Percentiles rank a stretch among this genome's conserved stretches.
These are phyloP conservation scores for Leguminivora glycinivorella DNA, from an alignment of 1,140 invertebrate genomes.

Conservation along the genomic window DNA sequence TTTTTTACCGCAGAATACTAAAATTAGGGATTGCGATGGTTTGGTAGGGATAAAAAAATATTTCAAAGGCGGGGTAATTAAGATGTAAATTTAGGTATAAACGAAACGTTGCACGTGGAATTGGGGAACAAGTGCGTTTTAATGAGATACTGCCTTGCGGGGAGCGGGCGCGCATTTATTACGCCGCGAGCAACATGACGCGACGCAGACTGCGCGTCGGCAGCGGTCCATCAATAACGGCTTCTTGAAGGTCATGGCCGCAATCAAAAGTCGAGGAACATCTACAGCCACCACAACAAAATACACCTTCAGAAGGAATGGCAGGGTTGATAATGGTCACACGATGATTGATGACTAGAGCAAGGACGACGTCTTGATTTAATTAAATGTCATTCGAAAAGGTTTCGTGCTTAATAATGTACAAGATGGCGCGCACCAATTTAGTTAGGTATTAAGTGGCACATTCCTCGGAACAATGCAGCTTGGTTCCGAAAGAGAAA, in stretches of 20 bases:
- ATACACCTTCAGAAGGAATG: conserved; percentile 17
- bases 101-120: conserved; percentile 37
- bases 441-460: background rate
- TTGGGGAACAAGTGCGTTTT: conserved; percentile 34
- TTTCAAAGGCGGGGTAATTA: conserved; percentile 43
- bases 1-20: conserved; percentile 34
- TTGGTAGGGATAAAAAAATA: conserved; percentile 39
- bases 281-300: conserved; percentile 16
- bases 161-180: conserved; percentile 25
- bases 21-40: conserved; percentile 30
- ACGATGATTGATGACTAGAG: conserved; percentile 23
- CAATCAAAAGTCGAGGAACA: conserved; percentile 12
- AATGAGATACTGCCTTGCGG: conserved; percentile 32
- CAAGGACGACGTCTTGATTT: conserved; percentile 18
- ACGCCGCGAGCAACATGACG: conserved; percentile 23
- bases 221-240: conserved; percentile 12
- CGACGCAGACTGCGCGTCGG: conserved; percentile 9
- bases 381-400: conserved; percentile 27
- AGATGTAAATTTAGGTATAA: conserved; percentile 45
- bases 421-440: background rate
- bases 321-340: conserved; percentile 19
- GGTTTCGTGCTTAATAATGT: conserved; percentile 17
- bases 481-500: too few relatives aligned
- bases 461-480: too few relatives aligned
- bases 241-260: conserved; percentile 23